Base-by-base conservation (phyloP, 2,113 vertebrate genomes). In the Burhinus oedicnemus region DNA sequence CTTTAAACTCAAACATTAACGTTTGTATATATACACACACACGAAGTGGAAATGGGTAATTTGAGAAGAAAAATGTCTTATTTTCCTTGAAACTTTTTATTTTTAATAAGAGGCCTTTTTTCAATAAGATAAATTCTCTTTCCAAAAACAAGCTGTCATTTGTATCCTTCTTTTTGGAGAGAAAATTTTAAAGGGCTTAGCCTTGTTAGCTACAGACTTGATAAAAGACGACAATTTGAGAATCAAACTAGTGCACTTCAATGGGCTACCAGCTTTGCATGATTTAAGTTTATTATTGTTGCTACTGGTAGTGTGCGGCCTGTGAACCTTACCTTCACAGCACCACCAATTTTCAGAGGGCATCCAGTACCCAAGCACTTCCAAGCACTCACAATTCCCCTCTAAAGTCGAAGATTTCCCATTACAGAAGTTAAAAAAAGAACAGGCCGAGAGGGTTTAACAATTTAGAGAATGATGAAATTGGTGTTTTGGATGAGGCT, bases 381-480 rank as follows among this genome's bases (percentile, higher is more conserved):
- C 47, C 57, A 65, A 82, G 22, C 11, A 45, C 13, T 82, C 54
- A 62, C 13, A n/a, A 27, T 38, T 90, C 11, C 22, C 9, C 20
- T 51, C 29, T 44, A 26, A 77, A 78, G 13, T 0, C 79, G 47
- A 55, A 57, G 23, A 69, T 12, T 87, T 86, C 13, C 5, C 9
- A 7, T 47, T 83, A 74, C 47, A 20, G 17, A 80, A 3, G 15
- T 60, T 72, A 40, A 79, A 89, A 38, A 80, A 57, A 65, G 23
- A 79, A 69, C 14, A 66, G 32, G 15, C 7, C 30, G 29, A 77
- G n/a, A 70, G 12, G 7, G 15, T 58, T 85, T 83, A 70, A 30
- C 34, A 76, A 15, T 29, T 69, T 18, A 2, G 1, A 34, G 76
- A 92, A 82, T 49, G 3, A 81, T 0, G 0, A 57, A 91, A 79